phyloP scores from a whole-genome alignment of 2,113 vertebrate species.

The Colossoma macropomum region DNA sequence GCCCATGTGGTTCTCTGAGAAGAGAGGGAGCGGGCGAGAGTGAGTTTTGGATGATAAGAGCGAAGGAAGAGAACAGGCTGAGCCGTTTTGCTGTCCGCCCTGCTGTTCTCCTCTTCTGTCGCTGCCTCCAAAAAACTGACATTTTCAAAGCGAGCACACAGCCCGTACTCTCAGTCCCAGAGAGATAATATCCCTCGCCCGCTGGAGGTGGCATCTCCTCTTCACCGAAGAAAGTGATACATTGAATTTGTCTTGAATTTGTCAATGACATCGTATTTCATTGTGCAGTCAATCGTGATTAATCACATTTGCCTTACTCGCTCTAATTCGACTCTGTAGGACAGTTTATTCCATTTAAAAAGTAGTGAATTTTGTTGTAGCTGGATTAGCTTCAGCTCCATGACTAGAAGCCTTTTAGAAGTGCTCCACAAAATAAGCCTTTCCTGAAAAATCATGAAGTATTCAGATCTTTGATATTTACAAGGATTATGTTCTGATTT shows the following conservation, averaged over 20 bases:
- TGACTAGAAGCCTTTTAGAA: no score
- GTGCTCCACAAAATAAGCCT: no score
- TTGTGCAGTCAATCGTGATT: no score
- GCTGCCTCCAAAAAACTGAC: not conserved
- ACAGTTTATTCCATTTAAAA: no score
- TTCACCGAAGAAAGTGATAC: not conserved
- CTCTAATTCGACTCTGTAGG: no score
- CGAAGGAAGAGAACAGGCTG: conserved; percentile 13
- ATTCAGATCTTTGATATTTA: no score
- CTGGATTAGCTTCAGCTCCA: no score
- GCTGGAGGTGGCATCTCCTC: not conserved
- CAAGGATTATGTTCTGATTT: no score
- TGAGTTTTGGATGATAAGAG: conserved; percentile 9
- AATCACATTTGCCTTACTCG: no score
- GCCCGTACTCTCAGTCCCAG: not conserved
- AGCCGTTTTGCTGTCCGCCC: not conserved
- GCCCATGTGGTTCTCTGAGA: conserved; percentile 33
- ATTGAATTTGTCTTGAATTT: not conserved
- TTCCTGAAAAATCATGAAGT: no score
- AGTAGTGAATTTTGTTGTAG: no score
- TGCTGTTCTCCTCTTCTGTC: conserved; percentile 3
- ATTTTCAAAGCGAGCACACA: not conserved
- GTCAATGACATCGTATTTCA: no score
- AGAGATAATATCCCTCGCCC: not conserved
- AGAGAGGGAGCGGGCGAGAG: conserved; percentile 15